These are phyloP conservation scores for Rhopalosiphum nymphaeae DNA, from an alignment of 2,888 invertebrate species.

Conservation along the genomic window DNA sequence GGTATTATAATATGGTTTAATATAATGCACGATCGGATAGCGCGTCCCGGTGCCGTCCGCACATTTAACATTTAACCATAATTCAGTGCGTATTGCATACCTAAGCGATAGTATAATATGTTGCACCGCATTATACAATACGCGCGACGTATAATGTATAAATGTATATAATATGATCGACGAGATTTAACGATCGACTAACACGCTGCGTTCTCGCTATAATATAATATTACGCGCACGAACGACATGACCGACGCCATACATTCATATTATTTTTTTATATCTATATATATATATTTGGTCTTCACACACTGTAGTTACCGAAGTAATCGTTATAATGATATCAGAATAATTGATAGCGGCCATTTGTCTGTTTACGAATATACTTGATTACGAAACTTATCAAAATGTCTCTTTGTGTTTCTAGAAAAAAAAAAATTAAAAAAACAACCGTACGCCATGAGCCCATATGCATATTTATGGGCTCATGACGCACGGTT, in stretches of 20 bases:
- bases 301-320: not conserved
- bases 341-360: not conserved
- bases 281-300: not conserved
- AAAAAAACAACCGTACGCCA: too few relatives aligned
- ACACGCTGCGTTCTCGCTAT: not conserved
- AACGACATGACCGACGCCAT: not conserved
- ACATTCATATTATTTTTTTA: not conserved
- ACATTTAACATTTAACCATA: not conserved
- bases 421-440: too few relatives aligned
- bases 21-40: slow-evolving; percentile 1
- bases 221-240: not conserved
- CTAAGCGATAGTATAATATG: not conserved
- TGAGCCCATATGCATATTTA: too few relatives aligned
- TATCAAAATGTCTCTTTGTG: too few relatives aligned
- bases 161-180: not conserved
- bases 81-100: not conserved
- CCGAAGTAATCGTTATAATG: not conserved
- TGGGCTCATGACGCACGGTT: too few relatives aligned
- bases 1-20: not conserved
- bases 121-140: too few relatives aligned
- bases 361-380: not conserved
- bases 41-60: not conserved
- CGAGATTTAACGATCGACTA: not conserved
- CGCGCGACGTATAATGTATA: too few relatives aligned
- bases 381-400: not conserved